phyloP scores from a whole-genome alignment of 2,797 vertebrate genomes.

The Myioborus miniatus region DNA sequence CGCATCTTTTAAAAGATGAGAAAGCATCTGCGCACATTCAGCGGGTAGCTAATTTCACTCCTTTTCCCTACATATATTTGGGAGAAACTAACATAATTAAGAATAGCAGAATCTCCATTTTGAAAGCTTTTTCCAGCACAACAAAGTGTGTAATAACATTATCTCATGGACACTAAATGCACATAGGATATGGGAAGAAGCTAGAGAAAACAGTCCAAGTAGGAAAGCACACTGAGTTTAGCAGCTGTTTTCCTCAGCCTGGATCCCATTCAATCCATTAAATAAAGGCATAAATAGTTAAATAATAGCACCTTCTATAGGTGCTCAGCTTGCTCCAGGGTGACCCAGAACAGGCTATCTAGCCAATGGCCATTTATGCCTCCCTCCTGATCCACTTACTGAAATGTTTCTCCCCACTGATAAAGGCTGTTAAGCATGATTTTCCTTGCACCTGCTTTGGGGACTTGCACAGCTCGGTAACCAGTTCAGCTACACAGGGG shows the following conservation, averaged over 20 bases:
- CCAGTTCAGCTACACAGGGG: not conserved
- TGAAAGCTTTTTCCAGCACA: not conserved
- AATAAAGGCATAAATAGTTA: not conserved
- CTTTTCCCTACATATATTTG: not conserved
- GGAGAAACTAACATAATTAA: not conserved
- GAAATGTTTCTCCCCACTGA: not conserved
- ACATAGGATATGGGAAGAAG: not conserved
- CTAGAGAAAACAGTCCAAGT: not conserved
- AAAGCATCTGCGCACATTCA: not conserved
- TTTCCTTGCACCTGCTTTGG: slow-evolving; percentile 46
- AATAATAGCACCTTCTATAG: not conserved
- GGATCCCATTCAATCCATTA: not conserved
- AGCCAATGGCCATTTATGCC: not conserved
- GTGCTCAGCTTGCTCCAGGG: not conserved
- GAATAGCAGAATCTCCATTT: not conserved
- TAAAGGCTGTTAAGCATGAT: not conserved
- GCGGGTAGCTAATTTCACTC: not conserved
- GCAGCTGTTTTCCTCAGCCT: not conserved
- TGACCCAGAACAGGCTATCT: not conserved
- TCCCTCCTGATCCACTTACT: not conserved
- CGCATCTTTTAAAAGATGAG: not conserved
- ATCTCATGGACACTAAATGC: not conserved
- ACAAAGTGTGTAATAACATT: not conserved
- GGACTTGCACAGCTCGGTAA: not conserved
- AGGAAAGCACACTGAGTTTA: not conserved